Conservation (phyloP, 2,113 vertebrate genomes). For the Leptobrachium leishanense region DNA sequence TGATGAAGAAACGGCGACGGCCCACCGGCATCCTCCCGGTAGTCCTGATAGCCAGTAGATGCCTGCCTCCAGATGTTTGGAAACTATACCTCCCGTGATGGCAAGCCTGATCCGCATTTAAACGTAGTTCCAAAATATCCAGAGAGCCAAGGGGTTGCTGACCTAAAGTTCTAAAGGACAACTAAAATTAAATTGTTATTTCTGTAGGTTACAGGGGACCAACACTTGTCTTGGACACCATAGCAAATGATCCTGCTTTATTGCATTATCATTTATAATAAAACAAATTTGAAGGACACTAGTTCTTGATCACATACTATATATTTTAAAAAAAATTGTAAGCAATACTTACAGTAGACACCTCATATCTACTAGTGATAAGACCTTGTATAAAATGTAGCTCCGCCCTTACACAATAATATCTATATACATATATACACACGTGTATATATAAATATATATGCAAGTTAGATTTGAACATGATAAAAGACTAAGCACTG, state of each 20-base stretch:
- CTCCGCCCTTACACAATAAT: conserved; percentile 78
- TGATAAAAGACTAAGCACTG: conserved; percentile 77
- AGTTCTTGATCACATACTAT: conserved; percentile 78
- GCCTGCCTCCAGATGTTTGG: no score
- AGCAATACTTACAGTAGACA: conserved; percentile 83
- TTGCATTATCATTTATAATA: conserved; percentile 74
- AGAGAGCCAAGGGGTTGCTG: no score
- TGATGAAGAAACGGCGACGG: no score
- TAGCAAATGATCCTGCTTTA: conserved; percentile 53
- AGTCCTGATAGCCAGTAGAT: no score
- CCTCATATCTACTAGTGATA: conserved; percentile 80
- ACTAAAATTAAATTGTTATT: no score
- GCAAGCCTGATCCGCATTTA: no score
- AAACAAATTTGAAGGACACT: conserved; percentile 78
- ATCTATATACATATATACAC: conserved; percentile 80
- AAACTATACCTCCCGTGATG: no score
- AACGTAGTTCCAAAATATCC: no score
- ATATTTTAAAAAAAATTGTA: conserved; percentile 82
- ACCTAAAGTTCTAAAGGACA: no score
- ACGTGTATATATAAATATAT: conserved; percentile 82
- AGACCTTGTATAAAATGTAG: conserved; percentile 79
- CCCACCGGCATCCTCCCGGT: no score
- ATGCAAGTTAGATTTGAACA: conserved; percentile 78
- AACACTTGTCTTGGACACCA: neutral
- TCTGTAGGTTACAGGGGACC: no score